These are phyloP conservation scores for Whitmania pigra DNA, from an alignment of 1,140 invertebrate genomes.

Conservation along the genomic window DNA sequence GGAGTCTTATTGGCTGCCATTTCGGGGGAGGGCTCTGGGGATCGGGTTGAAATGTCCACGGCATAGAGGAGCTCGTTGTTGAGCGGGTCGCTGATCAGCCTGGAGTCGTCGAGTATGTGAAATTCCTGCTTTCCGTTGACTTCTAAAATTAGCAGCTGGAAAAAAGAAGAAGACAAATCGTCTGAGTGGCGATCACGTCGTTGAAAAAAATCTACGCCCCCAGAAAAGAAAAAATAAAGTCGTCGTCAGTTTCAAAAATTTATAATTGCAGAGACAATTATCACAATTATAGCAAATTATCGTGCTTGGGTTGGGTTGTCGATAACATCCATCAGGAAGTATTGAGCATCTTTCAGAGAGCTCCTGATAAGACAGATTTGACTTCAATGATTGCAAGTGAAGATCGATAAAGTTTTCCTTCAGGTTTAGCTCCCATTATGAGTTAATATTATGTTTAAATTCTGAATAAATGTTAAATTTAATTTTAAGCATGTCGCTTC, in stretches of 20 bases:
- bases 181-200: too few species aligned
- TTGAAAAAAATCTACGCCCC: too few species aligned
- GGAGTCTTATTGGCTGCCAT: background rate
- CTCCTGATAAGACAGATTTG: background rate
- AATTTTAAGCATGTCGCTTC: too few species aligned
- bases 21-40: background rate
- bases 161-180: too few species aligned
- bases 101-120: background rate
- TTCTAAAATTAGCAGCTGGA: slow-evolving; percentile 6
- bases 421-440: too few species aligned
- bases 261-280: background rate
- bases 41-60: background rate
- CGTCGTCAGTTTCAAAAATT: background rate
- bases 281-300: too few species aligned
- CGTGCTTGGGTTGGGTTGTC: too few species aligned
- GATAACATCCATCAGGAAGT: too few species aligned
- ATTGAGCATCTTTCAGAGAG: background rate
- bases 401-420: background rate
- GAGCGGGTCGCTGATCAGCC: background rate
- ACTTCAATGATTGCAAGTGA: background rate
- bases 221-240: too few species aligned
- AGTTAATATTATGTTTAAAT: too few species aligned
- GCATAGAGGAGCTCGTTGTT: background rate
- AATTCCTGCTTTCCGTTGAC: background rate
- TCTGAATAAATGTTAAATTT: too few species aligned